Evolutionary conservation across 2,888 invertebrate genomes (phyloP).

Genomic region (Pheosia gnoma): DNA sequence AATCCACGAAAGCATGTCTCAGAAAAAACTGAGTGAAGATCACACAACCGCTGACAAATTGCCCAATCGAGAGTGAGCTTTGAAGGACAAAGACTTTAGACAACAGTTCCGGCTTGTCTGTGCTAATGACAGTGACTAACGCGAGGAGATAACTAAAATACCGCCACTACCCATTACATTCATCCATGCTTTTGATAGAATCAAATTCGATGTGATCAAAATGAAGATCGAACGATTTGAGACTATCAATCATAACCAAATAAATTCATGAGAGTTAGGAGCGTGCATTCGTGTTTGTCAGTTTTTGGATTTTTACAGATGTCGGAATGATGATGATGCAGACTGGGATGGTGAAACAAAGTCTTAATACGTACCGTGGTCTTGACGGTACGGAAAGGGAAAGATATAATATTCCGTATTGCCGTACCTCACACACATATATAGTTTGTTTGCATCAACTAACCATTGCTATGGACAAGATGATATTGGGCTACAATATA

Average conservation of each 20-base stretch:
- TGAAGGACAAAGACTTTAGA: conserved; percentile 74
- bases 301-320: conserved; percentile 92
- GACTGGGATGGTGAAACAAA: conserved; percentile 97
- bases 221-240: conserved; percentile 47
- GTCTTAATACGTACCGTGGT: conserved; percentile 89
- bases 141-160: conserved; percentile 61
- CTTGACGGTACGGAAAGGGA: conserved; percentile 91
- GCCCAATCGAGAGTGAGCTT: conserved; percentile 71
- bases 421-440: conserved; percentile 78
- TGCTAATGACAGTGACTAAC: conserved; percentile 79
- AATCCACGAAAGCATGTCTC: conserved; percentile 84
- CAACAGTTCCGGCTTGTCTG: conserved; percentile 78
- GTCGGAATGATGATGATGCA: conserved; percentile 99
- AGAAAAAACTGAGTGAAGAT: conserved; percentile 73
- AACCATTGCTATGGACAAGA: conserved; percentile 74
- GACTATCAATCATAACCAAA: conserved; percentile 55
- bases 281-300: conserved; percentile 77
- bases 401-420: conserved; percentile 67
- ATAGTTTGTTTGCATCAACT: conserved; percentile 81
- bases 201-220: conserved; percentile 51
- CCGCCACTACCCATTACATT: conserved; percentile 66
- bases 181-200: conserved; percentile 66
- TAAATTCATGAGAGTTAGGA: conserved; percentile 53
- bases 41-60: conserved; percentile 61
- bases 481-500: conserved; percentile 72